Base-by-base conservation (phyloP, 2,888 invertebrate genomes). In the Chironomus tentans region DNA sequence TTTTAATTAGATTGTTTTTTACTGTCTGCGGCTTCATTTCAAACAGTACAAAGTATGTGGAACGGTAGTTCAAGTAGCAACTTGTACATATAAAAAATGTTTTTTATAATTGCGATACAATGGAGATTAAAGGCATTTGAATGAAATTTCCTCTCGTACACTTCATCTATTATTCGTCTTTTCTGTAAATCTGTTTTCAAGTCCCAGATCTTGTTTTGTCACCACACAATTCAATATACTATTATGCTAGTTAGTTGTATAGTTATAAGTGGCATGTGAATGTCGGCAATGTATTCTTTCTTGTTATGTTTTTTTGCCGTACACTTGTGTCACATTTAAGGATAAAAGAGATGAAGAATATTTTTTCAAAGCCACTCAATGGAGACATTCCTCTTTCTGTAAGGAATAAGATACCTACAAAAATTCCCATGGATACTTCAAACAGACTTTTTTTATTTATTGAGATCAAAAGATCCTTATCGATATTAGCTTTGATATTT, bases 61-160 rank as follows among this genome's bases (percentile, higher is more conserved):
- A 65, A 65, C 68, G 13, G 68, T 68, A 68, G 68, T 38, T 15
- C 3, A 24, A 38, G 13, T 15, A 18, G 15, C 46, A 68, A 28
- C 3, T 6, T 46, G 6, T 6, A n/a, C n/a, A n/a, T n/a, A n/a
- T n/a, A n/a, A n/a, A 18, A 10, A 21, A 18, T 62, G 62, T 68
- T 28, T n/a, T 2, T 38, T 18, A 38, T 72, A 72, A 72, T 72
- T 72, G 72, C 50, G 62, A 72, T 62, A 61, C 72, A 61, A 72
- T 72, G 24, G 50, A 72, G 72, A 62, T 72, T 72, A 72, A 50
- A 70, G 22, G 47, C 13, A 71, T 21, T 70, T 71, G 71, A 71
- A 72, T 38, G 56, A 72, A 62, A 46, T 72, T 72, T 62, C 62
- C 71, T 71, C 24, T 71, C 22, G 71, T 62, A 38, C 15, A 6